Evolutionary conservation across 2,797 vertebrate genomes (phyloP).

Genomic region (Hoplostethus mediterraneus): DNA sequence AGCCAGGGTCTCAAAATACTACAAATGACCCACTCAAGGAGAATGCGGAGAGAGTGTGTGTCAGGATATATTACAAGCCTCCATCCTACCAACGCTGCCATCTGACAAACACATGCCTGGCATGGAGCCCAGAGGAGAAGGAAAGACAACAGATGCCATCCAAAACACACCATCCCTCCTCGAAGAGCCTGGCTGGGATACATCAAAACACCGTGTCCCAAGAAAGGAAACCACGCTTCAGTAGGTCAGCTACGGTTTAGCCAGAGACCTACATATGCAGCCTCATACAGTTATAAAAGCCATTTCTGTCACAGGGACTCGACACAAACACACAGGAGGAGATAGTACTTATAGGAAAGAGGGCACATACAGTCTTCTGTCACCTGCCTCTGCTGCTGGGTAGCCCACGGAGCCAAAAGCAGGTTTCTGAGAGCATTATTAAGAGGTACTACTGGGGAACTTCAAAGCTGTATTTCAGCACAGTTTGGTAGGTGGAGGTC

Average conservation of each 20-base stretch:
- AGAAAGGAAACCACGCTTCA: constrained; percentile 46
- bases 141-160: constrained; percentile 82
- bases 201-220: constrained; percentile 43
- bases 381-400: constrained; percentile 36
- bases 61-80: constrained; percentile 72
- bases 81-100: constrained; percentile 75
- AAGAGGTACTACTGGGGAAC: constrained; percentile 58
- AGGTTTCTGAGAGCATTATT: constrained; percentile 81
- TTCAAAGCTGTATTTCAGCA: constrained; percentile 73
- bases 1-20: constrained; percentile 59
- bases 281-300: constrained; percentile 1
- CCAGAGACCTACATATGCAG: constrained; percentile 24
- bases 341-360: constrained; percentile 5
- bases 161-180: constrained; percentile 63
- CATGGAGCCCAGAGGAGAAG: constrained; percentile 69
- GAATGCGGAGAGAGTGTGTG: constrained; percentile 50
- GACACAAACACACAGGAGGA: constrained; percentile 29
- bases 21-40: constrained; percentile 70
- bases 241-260: constrained; percentile 23
- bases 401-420: constrained; percentile 37
- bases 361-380: constrained; percentile 41
- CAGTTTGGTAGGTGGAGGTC: constrained; percentile 72
- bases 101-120: constrained; percentile 81
- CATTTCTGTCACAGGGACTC: constrained; percentile 7
- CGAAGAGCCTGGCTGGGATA: constrained; percentile 45